Evolutionary conservation across 2,113 vertebrate species (phyloP).

Genomic region (Thinocorus orbignyianus): DNA sequence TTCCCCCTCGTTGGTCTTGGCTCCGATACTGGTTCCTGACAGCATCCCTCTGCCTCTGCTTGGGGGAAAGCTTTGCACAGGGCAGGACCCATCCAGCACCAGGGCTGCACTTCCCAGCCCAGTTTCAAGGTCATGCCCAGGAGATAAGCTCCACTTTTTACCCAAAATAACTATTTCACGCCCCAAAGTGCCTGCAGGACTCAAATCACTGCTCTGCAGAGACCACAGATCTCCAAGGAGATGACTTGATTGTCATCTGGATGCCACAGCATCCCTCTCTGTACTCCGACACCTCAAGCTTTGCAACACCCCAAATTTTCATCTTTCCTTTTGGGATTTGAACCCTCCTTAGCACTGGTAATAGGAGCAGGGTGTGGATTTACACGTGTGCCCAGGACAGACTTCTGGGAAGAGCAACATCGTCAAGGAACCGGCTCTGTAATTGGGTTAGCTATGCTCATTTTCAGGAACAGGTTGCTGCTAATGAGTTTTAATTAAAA

Average conservation of each 20-base stretch:
- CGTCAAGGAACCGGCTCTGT: not conserved
- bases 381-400: rapidly evolving
- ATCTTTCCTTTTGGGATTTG: rapidly evolving
- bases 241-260: too few relatives aligned
- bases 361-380: not conserved
- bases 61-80: not conserved
- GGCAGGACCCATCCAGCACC: too few relatives aligned
- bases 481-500: conserved; percentile 63
- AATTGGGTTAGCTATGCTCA: conserved; percentile 3
- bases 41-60: not conserved
- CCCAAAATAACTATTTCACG: not conserved
- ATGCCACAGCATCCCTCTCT: not conserved
- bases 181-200: not conserved
- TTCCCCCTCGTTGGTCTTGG: rapidly evolving
- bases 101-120: not conserved
- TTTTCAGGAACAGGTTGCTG: conserved; percentile 54
- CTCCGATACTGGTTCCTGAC: not conserved
- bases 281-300: not conserved
- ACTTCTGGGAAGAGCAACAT: not conserved
- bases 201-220: not conserved
- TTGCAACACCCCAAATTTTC: not conserved
- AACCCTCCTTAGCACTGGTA: not conserved
- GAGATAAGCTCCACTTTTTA: not conserved
- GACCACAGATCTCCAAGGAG: not conserved
- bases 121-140: not conserved